phyloP scores from a whole-genome alignment of 2,888 invertebrate genomes.

The Xanthostigma xanthostigma region DNA sequence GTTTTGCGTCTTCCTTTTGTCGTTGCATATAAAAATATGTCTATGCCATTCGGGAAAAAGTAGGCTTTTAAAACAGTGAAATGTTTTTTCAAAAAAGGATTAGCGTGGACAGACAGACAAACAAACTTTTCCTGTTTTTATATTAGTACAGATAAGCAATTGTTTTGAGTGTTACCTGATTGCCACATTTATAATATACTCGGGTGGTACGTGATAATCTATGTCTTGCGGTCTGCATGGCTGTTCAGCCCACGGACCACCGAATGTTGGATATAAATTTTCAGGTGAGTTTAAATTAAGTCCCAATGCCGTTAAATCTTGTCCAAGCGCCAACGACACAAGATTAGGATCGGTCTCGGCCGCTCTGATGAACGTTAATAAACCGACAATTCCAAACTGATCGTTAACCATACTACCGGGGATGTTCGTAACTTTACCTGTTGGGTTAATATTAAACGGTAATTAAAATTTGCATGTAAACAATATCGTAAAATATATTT shows the following conservation, averaged over 20 bases:
- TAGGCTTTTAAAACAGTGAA: not conserved
- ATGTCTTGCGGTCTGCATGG: conserved; percentile 98
- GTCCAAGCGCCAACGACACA: conserved; percentile 91
- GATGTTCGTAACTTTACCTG: conserved; percentile 95
- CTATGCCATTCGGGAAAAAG: not conserved
- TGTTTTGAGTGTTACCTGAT: conserved; percentile 45
- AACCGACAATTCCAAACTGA: conserved; percentile 98
- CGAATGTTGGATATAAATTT: conserved; percentile 95
- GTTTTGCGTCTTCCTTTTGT: too few relatives aligned
- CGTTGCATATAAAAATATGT: too few relatives aligned
- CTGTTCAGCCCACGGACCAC: conserved; percentile 96
- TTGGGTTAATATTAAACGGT: conserved; percentile 12
- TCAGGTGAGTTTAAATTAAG: conserved; percentile 97
- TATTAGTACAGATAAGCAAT: not conserved
- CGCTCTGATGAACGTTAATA: conserved; percentile 94
- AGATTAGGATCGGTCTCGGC: conserved; percentile 95
- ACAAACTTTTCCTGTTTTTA: not conserved
- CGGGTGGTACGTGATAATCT: conserved; percentile 94
- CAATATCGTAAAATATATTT: not conserved
- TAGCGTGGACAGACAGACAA: too few relatives aligned
- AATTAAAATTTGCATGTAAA: not conserved
- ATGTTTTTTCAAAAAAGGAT: too few relatives aligned
- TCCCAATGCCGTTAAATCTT: conserved; percentile 94
- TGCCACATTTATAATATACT: conserved; percentile 94
- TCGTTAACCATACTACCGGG: conserved; percentile 97